phyloP scores from a whole-genome alignment of 2,113 vertebrate species.

The Chelonoidis abingdonii region DNA sequence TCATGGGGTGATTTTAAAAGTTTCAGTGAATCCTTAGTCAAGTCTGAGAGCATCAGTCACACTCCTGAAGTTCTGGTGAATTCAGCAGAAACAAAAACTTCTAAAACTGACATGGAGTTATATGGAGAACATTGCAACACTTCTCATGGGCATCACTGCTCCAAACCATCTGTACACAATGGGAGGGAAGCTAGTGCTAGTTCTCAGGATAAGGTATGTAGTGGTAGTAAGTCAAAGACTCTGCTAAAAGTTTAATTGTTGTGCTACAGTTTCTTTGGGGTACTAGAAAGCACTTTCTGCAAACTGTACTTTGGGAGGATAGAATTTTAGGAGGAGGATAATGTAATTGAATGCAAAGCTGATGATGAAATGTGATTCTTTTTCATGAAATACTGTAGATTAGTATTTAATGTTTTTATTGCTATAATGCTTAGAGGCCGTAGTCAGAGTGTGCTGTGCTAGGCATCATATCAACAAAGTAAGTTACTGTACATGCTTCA shows the following conservation, averaged over 20 bases:
- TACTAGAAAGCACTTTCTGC: neutral
- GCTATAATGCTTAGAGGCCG: neutral
- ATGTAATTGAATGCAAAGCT: neutral
- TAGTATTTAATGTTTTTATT: neutral
- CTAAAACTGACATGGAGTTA: accelerated
- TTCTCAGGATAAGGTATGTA: slow-evolving; percentile 48
- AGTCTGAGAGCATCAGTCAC: neutral
- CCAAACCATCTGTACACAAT: neutral
- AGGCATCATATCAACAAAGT: neutral
- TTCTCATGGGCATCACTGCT: neutral
- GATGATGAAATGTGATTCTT: neutral
- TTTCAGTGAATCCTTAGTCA: slow-evolving; percentile 60
- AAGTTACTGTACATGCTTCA: neutral
- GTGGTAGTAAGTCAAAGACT: neutral
- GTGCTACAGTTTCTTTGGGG: neutral
- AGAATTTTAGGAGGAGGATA: neutral
- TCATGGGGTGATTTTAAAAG: slow-evolving; percentile 78
- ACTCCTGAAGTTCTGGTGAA: neutral
- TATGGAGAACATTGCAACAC: accelerated
- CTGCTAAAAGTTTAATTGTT: neutral
- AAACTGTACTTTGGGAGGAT: neutral
- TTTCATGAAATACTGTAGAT: neutral
- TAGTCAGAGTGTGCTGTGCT: neutral
- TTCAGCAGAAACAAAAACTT: neutral
- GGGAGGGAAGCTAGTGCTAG: neutral